These are phyloP conservation scores for Aphelinus atriplicis DNA, from an alignment of 1,140 invertebrate species.

Conservation along the genomic window DNA sequence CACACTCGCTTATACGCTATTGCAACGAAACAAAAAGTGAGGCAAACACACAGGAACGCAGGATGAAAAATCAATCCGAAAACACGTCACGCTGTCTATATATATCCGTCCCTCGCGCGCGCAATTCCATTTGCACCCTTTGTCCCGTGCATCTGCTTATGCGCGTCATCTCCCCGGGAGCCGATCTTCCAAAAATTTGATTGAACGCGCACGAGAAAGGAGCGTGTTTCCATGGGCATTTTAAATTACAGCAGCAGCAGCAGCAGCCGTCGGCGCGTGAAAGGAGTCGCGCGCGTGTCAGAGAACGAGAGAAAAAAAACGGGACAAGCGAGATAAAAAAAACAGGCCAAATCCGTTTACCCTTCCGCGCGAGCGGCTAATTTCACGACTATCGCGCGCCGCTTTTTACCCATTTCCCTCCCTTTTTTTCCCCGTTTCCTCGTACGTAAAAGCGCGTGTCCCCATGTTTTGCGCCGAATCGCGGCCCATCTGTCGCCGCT, in stretches of 20 bases:
- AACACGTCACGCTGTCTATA: background rate
- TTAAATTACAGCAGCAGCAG: conserved; percentile 8
- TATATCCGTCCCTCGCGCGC: background rate
- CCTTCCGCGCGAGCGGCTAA: conserved; percentile 36
- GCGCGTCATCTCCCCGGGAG: background rate
- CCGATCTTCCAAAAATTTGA: background rate
- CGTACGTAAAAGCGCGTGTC: conserved; percentile 3
- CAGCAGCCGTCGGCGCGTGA: conserved; percentile 6
- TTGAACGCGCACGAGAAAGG: background rate
- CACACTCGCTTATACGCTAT: background rate
- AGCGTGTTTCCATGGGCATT: background rate
- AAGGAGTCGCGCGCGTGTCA: background rate
- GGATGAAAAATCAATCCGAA: background rate
- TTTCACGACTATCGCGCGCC: conserved; percentile 35
- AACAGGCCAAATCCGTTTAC: conserved; percentile 36
- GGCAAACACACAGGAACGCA: background rate
- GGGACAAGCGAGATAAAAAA: background rate
- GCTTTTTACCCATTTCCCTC: background rate
- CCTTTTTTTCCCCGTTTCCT: conserved; percentile 53
- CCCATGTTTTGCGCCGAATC: conserved; percentile 3
- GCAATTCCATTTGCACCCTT: conserved; percentile 13
- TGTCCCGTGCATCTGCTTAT: conserved; percentile 21
- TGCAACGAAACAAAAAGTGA: background rate
- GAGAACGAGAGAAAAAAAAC: background rate
- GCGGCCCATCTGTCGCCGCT: conserved; percentile 60